A percentile compares a stretch with the other conserved stretches of the same genome.
These are phyloP conservation scores for Redunca redunca DNA, from an alignment of 2,113 vertebrate genomes.

Conservation along the genomic window DNA sequence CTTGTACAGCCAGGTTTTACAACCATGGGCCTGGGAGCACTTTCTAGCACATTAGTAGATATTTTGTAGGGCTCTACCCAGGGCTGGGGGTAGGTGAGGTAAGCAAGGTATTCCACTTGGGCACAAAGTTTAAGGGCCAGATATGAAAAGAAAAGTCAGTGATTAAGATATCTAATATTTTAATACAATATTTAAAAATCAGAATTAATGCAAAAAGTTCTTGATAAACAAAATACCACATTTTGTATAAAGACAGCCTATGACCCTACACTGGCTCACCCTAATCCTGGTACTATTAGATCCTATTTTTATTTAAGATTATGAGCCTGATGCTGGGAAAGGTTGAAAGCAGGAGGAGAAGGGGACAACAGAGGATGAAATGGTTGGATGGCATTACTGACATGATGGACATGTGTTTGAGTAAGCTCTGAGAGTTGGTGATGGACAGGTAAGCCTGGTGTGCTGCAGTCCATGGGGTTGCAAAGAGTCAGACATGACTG, in stretches of 20 bases:
- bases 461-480: neutral
- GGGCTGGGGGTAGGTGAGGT: neutral
- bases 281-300: neutral
- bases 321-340: neutral
- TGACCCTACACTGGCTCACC: neutral
- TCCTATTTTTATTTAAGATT: neutral
- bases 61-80: neutral
- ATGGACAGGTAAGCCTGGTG: neutral
- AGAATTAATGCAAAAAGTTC: neutral
- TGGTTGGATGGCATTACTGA: neutral
- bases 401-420: neutral
- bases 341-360: neutral
- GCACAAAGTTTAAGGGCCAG: neutral
- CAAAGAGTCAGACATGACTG: neutral
- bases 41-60: neutral
- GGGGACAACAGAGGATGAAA: neutral
- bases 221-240: neutral
- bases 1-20: neutral
- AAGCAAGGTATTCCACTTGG: accelerated
- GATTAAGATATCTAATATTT: neutral
- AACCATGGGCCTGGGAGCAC: neutral
- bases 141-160: neutral
- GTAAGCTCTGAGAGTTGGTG: neutral
- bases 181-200: neutral
- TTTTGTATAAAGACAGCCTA: neutral